Percentiles rank a stretch among this genome's conserved stretches.
phyloP scores from a whole-genome alignment of 2,888 invertebrate species.

The Elysia crispata region DNA sequence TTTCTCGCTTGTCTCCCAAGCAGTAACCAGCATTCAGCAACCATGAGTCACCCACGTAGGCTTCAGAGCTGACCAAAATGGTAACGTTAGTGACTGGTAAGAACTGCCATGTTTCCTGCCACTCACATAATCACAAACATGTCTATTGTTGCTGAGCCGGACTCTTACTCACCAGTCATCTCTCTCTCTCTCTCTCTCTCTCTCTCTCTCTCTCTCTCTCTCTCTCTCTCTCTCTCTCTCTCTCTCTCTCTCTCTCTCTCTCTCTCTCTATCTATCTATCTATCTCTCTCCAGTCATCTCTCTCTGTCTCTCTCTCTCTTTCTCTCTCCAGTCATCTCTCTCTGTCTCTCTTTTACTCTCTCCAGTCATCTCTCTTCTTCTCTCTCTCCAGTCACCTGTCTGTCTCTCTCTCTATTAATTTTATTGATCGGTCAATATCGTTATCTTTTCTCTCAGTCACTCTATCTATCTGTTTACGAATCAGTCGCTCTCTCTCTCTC shows the following conservation, averaged over 20 bases:
- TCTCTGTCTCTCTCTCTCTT: conserved; percentile 5
- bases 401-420: conserved; percentile 5
- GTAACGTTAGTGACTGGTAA: no score
- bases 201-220: neutral
- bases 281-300: neutral
- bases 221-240: neutral
- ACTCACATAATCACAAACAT: no score
- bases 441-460: neutral
- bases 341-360: conserved; percentile 9
- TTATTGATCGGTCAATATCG: neutral
- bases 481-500: no score
- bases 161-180: no score
- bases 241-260: neutral
- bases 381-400: neutral
- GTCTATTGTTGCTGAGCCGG: no score
- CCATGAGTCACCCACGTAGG: no score
- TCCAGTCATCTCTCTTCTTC: conserved; percentile 1
- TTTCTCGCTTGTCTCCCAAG: no score
- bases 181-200: neutral
- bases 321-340: conserved; percentile 23
- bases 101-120: no score
- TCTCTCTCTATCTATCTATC: neutral
- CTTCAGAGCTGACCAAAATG: no score
- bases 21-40: no score
- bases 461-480: no score